phyloP scores from a whole-genome alignment of 2,888 invertebrate genomes.

The Zeuzera pyrina region DNA sequence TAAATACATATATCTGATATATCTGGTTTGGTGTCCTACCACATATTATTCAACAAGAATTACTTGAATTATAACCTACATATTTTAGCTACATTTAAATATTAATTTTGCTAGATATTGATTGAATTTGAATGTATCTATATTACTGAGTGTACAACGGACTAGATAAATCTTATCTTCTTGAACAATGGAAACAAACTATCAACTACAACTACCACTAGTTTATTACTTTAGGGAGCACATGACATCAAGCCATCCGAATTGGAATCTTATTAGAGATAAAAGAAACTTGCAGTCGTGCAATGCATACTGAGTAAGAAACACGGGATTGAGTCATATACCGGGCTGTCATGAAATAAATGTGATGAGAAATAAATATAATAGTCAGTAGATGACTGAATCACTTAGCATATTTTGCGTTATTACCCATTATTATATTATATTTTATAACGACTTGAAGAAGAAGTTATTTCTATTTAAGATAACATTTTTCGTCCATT shows the following conservation, averaged over 20 bases:
- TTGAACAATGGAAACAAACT: slow-evolving; percentile 29
- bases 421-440: too few species aligned
- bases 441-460: too few species aligned
- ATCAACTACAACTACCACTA: slow-evolving; percentile 31
- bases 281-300: slow-evolving; percentile 56
- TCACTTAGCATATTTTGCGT: too few species aligned
- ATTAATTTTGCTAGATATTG: too few species aligned
- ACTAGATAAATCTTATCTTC: slow-evolving; percentile 15
- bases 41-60: too few species aligned
- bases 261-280: slow-evolving; percentile 69
- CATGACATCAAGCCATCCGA: slow-evolving; percentile 44
- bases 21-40: too few species aligned
- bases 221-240: slow-evolving; percentile 67
- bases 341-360: slow-evolving; percentile 32
- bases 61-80: too few species aligned
- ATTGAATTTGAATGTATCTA: too few species aligned
- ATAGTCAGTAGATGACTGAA: slow-evolving; percentile 22
- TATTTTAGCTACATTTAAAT: too few species aligned
- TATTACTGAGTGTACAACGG: background rate
- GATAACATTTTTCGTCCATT: too few species aligned
- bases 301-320: slow-evolving; percentile 52
- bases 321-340: slow-evolving; percentile 36
- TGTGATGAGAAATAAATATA: slow-evolving; percentile 25
- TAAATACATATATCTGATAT: too few species aligned
- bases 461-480: too few species aligned